Conservation (phyloP, 2,113 vertebrate genomes). For the Telmatochromis brachygnathus region DNA sequence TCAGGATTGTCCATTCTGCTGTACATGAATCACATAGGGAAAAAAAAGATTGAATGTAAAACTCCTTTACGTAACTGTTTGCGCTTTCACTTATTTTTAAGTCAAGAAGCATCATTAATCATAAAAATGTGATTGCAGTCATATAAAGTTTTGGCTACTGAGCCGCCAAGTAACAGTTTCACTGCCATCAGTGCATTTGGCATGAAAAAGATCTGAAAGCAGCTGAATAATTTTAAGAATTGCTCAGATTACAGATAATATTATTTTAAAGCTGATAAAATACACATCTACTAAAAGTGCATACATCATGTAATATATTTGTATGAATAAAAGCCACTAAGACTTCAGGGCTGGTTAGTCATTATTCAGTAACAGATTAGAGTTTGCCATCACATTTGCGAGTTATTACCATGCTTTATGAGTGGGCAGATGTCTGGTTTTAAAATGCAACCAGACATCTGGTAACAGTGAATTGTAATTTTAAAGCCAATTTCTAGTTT, state of each 20-base stretch:
- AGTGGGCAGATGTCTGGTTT: background rate
- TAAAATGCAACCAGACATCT: background rate
- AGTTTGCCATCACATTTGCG: background rate
- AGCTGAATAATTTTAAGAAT: background rate
- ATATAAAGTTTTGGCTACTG: background rate
- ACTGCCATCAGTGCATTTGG: background rate
- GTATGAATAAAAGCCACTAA: background rate
- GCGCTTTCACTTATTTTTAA: background rate
- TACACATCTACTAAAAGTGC: background rate
- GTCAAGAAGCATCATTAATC: background rate
- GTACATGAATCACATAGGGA: background rate
- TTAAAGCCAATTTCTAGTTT: background rate
- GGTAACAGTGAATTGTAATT: background rate
- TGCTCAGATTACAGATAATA: background rate
- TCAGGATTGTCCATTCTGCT: background rate
- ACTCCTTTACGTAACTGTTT: background rate
- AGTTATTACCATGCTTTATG: background rate
- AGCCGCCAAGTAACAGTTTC: rapidly evolving
- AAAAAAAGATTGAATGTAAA: background rate
- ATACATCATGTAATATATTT: background rate
- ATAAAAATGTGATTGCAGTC: background rate
- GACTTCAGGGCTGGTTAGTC: background rate
- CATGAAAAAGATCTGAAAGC: background rate
- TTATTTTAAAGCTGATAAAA: background rate
- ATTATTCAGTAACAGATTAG: background rate